These are phyloP conservation scores for Misgurnus anguillicaudatus DNA, from an alignment of 2,113 vertebrate species.

Conservation along the genomic window DNA sequence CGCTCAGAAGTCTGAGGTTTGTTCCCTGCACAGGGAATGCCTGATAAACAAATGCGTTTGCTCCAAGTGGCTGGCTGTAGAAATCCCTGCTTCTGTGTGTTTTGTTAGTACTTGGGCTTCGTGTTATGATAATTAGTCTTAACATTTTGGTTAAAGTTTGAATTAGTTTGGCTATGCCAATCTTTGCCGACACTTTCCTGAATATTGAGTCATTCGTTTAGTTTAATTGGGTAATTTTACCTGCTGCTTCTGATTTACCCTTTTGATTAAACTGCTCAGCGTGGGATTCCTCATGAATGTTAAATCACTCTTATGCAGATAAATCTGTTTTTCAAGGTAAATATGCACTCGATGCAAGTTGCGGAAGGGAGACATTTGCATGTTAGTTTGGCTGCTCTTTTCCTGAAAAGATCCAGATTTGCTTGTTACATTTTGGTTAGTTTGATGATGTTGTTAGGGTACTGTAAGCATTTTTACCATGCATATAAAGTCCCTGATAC, in stretches of 20 bases:
- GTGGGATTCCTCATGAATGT: conserved; percentile 19
- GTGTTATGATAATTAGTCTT: not conserved
- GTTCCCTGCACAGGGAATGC: conserved; percentile 68
- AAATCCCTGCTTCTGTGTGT: conserved; percentile 42
- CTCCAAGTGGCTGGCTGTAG: conserved; percentile 45
- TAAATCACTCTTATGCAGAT: not conserved
- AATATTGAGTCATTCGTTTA: not conserved
- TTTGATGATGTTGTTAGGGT: not conserved
- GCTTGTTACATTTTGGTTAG: not conserved
- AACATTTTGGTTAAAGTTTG: too few relatives aligned
- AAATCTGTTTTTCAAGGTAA: not conserved
- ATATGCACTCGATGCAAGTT: not conserved
- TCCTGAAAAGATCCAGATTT: conserved; percentile 48
- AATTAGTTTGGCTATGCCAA: not conserved
- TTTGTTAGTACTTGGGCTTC: not conserved
- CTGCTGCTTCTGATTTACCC: conserved; percentile 11
- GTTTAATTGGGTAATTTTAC: conserved; percentile 29
- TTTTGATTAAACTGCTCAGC: conserved; percentile 12
- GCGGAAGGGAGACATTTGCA: conserved; percentile 10
- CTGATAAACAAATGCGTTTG: conserved; percentile 45
- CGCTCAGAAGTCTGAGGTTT: conserved; percentile 98
- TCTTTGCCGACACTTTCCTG: not conserved
- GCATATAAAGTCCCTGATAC: not conserved
- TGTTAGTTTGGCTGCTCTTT: conserved; percentile 21
- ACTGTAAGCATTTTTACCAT: not conserved